phyloP scores from a whole-genome alignment of 2,797 vertebrate genomes.

The Hippoglossus hippoglossus region DNA sequence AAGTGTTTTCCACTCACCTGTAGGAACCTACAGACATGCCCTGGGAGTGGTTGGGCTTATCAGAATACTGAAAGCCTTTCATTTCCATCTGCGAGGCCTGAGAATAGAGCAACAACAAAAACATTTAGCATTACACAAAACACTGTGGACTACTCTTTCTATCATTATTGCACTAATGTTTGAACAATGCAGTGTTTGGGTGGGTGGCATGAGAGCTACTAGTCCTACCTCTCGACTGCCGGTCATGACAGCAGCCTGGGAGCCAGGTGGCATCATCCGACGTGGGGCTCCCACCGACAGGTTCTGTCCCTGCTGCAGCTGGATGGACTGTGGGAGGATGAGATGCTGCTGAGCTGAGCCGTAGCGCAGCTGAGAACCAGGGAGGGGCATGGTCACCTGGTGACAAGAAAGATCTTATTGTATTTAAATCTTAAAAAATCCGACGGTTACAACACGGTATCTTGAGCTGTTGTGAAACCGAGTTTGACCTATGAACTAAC shows the following conservation, averaged over 20 bases:
- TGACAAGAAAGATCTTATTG: background rate
- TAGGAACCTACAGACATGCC: conserved; percentile 88
- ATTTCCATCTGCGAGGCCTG: conserved; percentile 96
- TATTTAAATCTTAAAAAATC: background rate
- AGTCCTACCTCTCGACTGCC: conserved; percentile 91
- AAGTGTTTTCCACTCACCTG: conserved; percentile 85
- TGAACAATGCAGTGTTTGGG: background rate
- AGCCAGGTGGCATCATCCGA: conserved; percentile 92
- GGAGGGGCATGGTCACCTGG: conserved; percentile 96
- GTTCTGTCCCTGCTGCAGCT: conserved; percentile 96
- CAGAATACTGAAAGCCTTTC: conserved; percentile 97
- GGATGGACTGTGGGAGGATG: conserved; percentile 96
- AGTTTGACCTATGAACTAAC: conserved; percentile 68
- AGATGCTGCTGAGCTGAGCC: conserved; percentile 97
- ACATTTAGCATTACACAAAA: background rate
- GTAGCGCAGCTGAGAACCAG: conserved; percentile 95
- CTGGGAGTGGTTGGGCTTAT: conserved; percentile 92
- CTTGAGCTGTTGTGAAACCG: background rate
- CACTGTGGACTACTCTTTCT: no score
- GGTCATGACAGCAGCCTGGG: conserved; percentile 91
- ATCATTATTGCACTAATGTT: background rate
- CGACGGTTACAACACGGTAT: background rate
- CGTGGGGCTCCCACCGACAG: conserved; percentile 93
- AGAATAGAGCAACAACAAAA: conserved; percentile 9
- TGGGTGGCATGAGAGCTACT: background rate